Percentiles rank a stretch among this genome's conserved stretches.
Conservation (phyloP, 2,888 invertebrate species). For the Macrosiphum euphorbiae region DNA sequence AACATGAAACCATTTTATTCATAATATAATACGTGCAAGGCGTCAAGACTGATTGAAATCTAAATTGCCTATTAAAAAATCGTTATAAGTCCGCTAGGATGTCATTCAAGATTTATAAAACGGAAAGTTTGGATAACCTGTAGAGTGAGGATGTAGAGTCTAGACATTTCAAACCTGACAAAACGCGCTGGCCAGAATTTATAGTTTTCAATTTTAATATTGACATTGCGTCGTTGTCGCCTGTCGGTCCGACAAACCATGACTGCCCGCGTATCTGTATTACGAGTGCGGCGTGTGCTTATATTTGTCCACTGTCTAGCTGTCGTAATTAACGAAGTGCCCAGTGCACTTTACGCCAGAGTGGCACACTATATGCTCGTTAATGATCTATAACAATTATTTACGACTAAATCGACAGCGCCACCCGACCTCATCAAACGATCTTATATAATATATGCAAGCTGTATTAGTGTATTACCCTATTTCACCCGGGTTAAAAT, state of each 20-base stretch:
- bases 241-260: background rate
- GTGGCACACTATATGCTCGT: background rate
- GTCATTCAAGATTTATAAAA: background rate
- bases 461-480: background rate
- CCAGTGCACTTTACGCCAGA: background rate
- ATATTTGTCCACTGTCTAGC: background rate
- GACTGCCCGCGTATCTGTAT: background rate
- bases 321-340: background rate
- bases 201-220: background rate
- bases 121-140: background rate
- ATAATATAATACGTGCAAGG: background rate
- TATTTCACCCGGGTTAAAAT: background rate
- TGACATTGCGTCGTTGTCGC: background rate
- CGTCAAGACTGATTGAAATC: no score
- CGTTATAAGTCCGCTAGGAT: background rate
- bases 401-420: background rate
- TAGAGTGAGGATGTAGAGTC: background rate
- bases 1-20: background rate
- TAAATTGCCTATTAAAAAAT: background rate
- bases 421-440: background rate
- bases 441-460: background rate
- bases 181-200: background rate
- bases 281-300: background rate
- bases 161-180: background rate
- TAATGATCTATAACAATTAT: background rate